Base-by-base conservation (phyloP, 2,113 vertebrate genomes). In the Mustela nigripes region DNA sequence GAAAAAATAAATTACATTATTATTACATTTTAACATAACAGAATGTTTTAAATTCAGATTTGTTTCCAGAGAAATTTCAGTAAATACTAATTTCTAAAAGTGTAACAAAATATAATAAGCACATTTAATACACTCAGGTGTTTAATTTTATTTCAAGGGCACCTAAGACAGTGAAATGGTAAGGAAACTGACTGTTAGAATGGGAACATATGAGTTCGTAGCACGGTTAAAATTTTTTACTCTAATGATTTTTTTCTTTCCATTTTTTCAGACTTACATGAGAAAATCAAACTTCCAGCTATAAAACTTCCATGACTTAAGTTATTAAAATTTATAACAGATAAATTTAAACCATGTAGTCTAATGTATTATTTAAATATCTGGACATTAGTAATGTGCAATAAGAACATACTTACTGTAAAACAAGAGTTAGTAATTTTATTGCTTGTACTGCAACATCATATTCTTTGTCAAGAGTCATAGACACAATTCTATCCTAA, bases 361-460 rank as follows among this genome's bases (percentile, higher is more conserved):
- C 39, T 62, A 83, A 81, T 53, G 12, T 92, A 89, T 67, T 97
- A 92, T 84, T n/a, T 48, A 86, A 63, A 63, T 86, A 89, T 53
- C 19, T 84, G 1, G 1, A 92, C n/a, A 91, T 74, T 50, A 95
- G 86, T 39, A 95, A 53, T 42, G 71, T 50, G 50, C 78, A 93
- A 88, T 58, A 97, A 0, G 92, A 1, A 89, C 42, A 60, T 97
- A 99, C 99, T 99, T 99, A 99, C 99, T 99, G 99, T 99, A 99
- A 99, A 98, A 99, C 99, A 97, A 99, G 99, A 96, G 99, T 99
- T 97, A 99, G 99, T 96, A 99, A 99, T 98, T 99, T 99, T 99
- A 99, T 99, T 98, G 99, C 99, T 99, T 99, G 99, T 88, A 99
- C 99, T 98, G 99, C 99, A 98, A 99, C 99, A 97, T 99, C 99